Percentiles rank a stretch among this genome's conserved stretches.
These are phyloP conservation scores for Eubasilissa splendida DNA, from an alignment of 2,888 invertebrate species.

Conservation along the genomic window DNA sequence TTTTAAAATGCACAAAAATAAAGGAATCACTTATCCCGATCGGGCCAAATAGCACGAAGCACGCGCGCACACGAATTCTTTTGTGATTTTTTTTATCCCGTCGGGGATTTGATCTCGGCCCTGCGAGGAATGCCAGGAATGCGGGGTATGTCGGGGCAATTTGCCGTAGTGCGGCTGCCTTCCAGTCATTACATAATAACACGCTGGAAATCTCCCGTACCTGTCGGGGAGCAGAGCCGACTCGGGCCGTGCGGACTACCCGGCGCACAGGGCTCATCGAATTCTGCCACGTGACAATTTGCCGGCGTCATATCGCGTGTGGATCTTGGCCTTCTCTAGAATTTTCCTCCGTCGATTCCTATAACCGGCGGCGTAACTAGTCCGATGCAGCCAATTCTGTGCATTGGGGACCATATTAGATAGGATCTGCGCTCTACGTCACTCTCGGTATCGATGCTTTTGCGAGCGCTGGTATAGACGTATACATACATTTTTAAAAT, in stretches of 20 bases:
- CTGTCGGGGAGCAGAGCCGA: conserved; percentile 17
- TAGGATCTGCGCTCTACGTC: no score
- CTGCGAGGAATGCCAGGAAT: conserved; percentile 52
- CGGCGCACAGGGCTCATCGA: neutral
- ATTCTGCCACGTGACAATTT: neutral
- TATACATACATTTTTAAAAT: no score
- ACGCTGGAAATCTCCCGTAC: conserved; percentile 21
- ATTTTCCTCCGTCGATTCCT: no score
- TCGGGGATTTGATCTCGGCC: conserved; percentile 27
- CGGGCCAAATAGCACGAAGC: neutral
- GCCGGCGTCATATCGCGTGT: neutral
- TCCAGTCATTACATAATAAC: conserved; percentile 31
- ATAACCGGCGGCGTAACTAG: no score
- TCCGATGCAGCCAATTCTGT: no score
- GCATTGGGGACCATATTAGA: no score
- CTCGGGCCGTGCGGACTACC: neutral
- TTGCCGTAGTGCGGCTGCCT: conserved; percentile 46
- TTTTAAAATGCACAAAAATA: neutral
- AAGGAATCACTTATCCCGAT: neutral
- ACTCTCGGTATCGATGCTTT: no score
- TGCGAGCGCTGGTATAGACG: no score
- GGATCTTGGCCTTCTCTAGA: no score
- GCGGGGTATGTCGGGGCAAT: conserved; percentile 52
- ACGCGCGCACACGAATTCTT: conserved; percentile 25
- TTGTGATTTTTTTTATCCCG: conserved; percentile 31